A percentile compares a stretch with the other conserved stretches of the same genome.
Evolutionary conservation across 1,140 invertebrate genomes (phyloP).

Genomic region (Macrosteles quadrilineatus): DNA sequence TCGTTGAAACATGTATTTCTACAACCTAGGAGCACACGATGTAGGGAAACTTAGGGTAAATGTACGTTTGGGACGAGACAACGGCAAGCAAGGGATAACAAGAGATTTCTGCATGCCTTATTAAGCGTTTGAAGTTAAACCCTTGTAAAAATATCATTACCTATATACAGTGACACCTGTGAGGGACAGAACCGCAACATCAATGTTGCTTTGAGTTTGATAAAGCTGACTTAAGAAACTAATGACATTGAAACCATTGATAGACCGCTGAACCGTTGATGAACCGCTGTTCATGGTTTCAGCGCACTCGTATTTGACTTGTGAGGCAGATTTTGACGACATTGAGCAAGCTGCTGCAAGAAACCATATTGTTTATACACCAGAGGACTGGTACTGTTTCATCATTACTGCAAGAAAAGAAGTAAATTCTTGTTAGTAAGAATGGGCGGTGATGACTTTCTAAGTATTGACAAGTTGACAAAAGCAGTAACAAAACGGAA

Average conservation of each 20-base stretch:
- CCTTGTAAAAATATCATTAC: slow-evolving; percentile 6
- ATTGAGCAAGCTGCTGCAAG: slow-evolving; percentile 27
- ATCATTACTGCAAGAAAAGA: slow-evolving; percentile 15
- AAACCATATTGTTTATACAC: slow-evolving; percentile 24
- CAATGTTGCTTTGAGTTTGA: slow-evolving; percentile 36
- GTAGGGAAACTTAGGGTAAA: slow-evolving; percentile 29
- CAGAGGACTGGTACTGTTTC: slow-evolving; percentile 15
- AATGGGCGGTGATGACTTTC: background rate
- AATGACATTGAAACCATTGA: slow-evolving; percentile 32
- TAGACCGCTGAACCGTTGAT: slow-evolving; percentile 13
- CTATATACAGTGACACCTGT: slow-evolving; percentile 33
- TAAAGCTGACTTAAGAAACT: too few species aligned
- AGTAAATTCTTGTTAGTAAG: slow-evolving; percentile 28
- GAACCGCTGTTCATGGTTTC: slow-evolving; percentile 31
- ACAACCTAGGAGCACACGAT: slow-evolving; percentile 37
- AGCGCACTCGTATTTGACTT: slow-evolving; percentile 26
- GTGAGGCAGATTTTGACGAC: slow-evolving; percentile 29
- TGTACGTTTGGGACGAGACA: slow-evolving; percentile 34
- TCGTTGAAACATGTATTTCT: slow-evolving; percentile 35
- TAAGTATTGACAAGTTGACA: background rate
- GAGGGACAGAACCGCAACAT: slow-evolving; percentile 35
- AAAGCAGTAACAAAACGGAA: slow-evolving; percentile 29
- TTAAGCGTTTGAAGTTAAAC: slow-evolving; percentile 15
- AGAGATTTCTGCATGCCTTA: slow-evolving; percentile 34
- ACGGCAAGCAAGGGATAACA: slow-evolving; percentile 34